Base-by-base conservation (phyloP, 1,140 invertebrate genomes). In the Arctopsyche grandis region DNA sequence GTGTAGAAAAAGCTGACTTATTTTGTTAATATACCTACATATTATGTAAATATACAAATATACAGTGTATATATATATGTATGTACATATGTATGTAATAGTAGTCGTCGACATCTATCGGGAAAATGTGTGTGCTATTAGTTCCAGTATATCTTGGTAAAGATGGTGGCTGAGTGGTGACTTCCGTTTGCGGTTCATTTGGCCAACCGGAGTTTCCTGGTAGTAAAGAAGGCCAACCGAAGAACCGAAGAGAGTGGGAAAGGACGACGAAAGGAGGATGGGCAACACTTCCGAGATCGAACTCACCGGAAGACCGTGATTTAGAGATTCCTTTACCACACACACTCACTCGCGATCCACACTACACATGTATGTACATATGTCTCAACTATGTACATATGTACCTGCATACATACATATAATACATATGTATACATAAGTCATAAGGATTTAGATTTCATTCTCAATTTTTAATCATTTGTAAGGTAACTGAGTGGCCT, bases 111-210 rank as follows among this genome's bases (percentile, higher is more conserved):
- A 52, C 4, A 5, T 52, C 16, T 14, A 52, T 12, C 12, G 16
- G 48, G 16, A 3, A 52, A 26, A 66, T 66, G 24, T 26, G 24
- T 12, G 63, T 52, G 63, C 63, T 22, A 66, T 66, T 74, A 74
- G 71, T 22, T 74, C 44, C 21, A 74, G 46, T 73, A 73, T 73
- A 44, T 46, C 70, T 70, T 44, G 69, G 26, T 24, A 46, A 74
- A 74, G 71, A 46, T 56, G 71, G 71, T 74, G 71, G 52, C 71
- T 74, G 71, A 74, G 71, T 74, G 48, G 71, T 56, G 19, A 29
- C 71, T 74, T 74, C 71, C 71, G 71, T 56, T 24, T 46, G 71
- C 44, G 71, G 71, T 74, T 74, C 71, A 74, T 74, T 74, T 74
- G 71, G 71, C 71, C 71, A 48, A 74, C 71, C 43, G 70, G 19